Evolutionary conservation across 2,888 invertebrate genomes (phyloP).

Genomic region (Scelioninae gen. 1): DNA sequence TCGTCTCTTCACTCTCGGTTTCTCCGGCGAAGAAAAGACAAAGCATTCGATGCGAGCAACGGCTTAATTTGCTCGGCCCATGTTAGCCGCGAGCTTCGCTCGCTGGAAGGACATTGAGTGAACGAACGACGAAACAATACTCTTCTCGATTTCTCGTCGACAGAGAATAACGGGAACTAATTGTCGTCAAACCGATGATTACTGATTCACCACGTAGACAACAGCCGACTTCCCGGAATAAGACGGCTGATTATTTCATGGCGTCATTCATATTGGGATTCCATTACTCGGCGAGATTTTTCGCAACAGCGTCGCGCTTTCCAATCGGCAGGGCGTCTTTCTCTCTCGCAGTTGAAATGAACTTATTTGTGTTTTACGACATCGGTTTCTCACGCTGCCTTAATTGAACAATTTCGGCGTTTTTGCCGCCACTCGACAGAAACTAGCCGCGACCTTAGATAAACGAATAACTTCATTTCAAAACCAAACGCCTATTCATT

Average conservation of each 20-base stretch:
- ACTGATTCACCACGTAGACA: conserved; percentile 69
- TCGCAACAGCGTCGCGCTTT: conserved; percentile 65
- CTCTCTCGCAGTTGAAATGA: conserved; percentile 49
- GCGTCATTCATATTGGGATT: conserved; percentile 67
- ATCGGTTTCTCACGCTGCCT: conserved; percentile 58
- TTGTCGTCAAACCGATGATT: conserved; percentile 67
- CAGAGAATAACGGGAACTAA: conserved; percentile 66
- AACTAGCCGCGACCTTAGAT: conserved; percentile 63
- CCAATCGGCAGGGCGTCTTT: conserved; percentile 45
- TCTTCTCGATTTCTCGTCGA: conserved; percentile 55
- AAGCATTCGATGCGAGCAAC: conserved; percentile 54
- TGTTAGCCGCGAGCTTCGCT: conserved; percentile 41
- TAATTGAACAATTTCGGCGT: conserved; percentile 64
- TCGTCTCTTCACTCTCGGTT: conserved; percentile 44
- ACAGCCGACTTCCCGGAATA: conserved; percentile 59
- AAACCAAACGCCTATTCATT: conserved; percentile 55
- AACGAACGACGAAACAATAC: conserved; percentile 41
- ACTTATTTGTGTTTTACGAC: conserved; percentile 66
- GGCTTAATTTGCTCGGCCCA: conserved; percentile 65
- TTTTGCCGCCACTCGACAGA: conserved; percentile 44
- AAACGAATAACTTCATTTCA: conserved; percentile 59
- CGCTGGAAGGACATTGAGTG: conserved; percentile 60
- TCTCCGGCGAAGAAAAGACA: conserved; percentile 40
- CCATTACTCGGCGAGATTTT: conserved; percentile 64
- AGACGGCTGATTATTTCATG: conserved; percentile 54